Conservation (phyloP, 1,140 invertebrate species). For the Ooceraea biroi region DNA sequence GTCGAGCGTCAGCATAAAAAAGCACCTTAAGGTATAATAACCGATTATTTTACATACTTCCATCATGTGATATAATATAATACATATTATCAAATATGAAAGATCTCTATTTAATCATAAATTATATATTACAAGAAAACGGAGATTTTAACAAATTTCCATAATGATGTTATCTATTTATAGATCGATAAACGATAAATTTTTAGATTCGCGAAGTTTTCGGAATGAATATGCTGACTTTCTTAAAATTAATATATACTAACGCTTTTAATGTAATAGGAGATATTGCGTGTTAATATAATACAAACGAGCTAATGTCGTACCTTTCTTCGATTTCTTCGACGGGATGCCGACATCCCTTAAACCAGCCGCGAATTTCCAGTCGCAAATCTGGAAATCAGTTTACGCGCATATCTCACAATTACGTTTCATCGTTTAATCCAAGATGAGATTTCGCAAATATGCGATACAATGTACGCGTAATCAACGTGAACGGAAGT, state of each 20-base stretch:
- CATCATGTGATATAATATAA: too few relatives aligned
- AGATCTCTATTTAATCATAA: too few relatives aligned
- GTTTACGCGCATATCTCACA: constrained; percentile 7
- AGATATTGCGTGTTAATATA: background rate
- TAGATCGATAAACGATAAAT: background rate
- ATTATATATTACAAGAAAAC: background rate
- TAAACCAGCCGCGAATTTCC: constrained; percentile 3
- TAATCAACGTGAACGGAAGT: constrained; percentile 29
- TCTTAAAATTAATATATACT: constrained; percentile 9
- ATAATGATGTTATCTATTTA: background rate
- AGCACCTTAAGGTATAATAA: too few relatives aligned
- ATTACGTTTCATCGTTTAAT: constrained; percentile 17
- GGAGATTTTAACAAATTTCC: constrained; percentile 14
- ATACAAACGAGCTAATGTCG: background rate
- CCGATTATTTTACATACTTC: too few relatives aligned
- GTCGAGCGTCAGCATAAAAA: too few relatives aligned
- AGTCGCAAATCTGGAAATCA: background rate
- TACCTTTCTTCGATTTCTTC: constrained; percentile 1
- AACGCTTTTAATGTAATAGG: background rate
- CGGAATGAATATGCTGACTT: background rate
- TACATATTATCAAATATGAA: too few relatives aligned
- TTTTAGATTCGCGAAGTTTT: background rate
- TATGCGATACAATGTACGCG: background rate
- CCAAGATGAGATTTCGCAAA: background rate
- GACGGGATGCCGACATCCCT: background rate